Evolutionary conservation across 2,797 vertebrate genomes (phyloP).

Genomic region (Cuniculus paca): DNA sequence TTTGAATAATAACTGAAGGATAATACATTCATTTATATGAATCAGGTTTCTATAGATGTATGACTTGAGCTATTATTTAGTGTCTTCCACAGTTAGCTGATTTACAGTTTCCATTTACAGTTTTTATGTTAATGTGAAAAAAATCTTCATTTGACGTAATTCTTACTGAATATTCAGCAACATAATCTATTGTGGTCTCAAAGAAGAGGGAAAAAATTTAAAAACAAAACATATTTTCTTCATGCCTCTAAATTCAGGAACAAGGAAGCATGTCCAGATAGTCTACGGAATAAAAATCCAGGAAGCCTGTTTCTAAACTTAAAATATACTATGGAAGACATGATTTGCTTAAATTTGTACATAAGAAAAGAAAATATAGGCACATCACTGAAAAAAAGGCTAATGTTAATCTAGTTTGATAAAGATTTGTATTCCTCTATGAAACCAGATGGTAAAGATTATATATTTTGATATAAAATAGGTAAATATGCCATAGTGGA

Average conservation of each 20-base stretch:
- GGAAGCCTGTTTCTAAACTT: conserved; percentile 62
- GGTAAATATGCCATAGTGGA: conserved; percentile 75
- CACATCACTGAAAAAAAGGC: not conserved
- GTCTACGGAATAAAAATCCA: conserved; percentile 5
- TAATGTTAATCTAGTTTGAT: conserved; percentile 80
- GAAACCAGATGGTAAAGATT: conserved; percentile 79
- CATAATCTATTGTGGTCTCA: not conserved
- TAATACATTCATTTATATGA: not conserved
- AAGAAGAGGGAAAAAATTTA: not conserved
- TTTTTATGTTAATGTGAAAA: conserved; percentile 22
- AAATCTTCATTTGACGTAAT: conserved; percentile 27
- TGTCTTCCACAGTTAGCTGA: not conserved
- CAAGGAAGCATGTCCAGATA: conserved; percentile 51
- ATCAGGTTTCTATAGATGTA: not conserved
- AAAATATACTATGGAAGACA: conserved; percentile 36
- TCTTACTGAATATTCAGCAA: not conserved
- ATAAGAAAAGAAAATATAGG: conserved; percentile 66
- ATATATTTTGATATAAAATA: conserved; percentile 82
- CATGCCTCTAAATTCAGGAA: conserved; percentile 51
- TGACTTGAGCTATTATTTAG: conserved; percentile 41
- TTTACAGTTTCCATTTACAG: not conserved
- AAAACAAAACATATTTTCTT: conserved; percentile 55
- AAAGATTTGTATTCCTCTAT: conserved; percentile 78
- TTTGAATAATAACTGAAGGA: not conserved
- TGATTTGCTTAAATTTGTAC: conserved; percentile 70